Evolutionary conservation across 2,113 vertebrate genomes (phyloP).

Genomic region (Neomonachus schauinslandi): DNA sequence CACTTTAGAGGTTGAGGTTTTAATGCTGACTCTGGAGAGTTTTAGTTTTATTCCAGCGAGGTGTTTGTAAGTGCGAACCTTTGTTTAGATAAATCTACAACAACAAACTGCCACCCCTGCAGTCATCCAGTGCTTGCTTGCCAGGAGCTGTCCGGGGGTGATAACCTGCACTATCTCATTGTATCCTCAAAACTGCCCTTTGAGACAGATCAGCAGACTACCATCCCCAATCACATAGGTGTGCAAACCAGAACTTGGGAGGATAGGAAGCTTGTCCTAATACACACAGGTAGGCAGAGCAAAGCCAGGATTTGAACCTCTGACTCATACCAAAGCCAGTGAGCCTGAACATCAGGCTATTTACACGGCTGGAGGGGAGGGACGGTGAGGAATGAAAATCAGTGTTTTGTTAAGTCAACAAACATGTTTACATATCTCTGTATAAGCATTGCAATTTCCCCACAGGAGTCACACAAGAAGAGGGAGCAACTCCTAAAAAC

Average conservation of each 20-base stretch:
- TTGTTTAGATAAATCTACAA: neutral
- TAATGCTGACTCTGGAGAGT: neutral
- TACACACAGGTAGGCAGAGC: neutral
- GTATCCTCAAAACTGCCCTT: neutral
- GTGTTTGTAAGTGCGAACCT: neutral
- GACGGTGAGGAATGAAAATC: neutral
- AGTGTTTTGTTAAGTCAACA: conserved; percentile 5
- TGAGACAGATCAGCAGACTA: neutral
- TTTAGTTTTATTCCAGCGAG: neutral
- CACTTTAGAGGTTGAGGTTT: neutral
- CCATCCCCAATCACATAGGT: neutral
- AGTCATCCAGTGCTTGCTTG: neutral
- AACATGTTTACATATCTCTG: neutral
- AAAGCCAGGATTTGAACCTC: neutral
- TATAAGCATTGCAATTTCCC: conserved; percentile 19
- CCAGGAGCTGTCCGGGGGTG: neutral
- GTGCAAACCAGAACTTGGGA: neutral
- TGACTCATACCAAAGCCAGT: neutral
- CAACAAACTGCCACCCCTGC: neutral
- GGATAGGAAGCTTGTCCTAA: neutral
- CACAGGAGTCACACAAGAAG: neutral
- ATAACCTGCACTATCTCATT: neutral
- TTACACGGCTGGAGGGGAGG: neutral
- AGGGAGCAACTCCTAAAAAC: neutral
- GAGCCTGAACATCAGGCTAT: neutral